Evolutionary conservation across 2,797 vertebrate genomes (phyloP), one percentile per base, ranked within the genome.

Genomic region (Enteromius thamalakanensis): DNA sequence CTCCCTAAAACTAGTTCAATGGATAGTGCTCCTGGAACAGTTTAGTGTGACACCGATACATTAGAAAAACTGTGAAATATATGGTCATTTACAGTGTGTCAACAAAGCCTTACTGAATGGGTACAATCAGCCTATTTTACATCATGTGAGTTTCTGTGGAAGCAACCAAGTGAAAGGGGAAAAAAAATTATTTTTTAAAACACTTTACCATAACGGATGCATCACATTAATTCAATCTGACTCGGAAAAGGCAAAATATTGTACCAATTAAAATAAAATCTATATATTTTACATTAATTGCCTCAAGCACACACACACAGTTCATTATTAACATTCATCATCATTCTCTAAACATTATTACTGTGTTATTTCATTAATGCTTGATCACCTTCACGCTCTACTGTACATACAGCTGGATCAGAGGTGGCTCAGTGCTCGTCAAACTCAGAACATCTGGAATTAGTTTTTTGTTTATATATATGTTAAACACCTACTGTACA

Each of bases 261-360:
- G 58, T 75, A 72, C 75, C 75, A 79, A 53, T 79, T 71, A 69
- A 72, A 84, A 67, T 76, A 49, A 85, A 86, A 80, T 85, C 76
- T 88, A 88, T 81, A 88, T 89, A 80, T 87, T 0, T 40, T 29
- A 81, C 29, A 89, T 69, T 14, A 80, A 81, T 78, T 86, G 32
- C 2, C 78, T 62, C 19, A 84, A 55, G 74, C 40, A 58, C 83
- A 53, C 65, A 85, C 64, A 74, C 34, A 79, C n/a, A 37, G n/a
- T 40, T 65, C 84, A 77, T 78, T 76, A 80, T 76, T 29, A 40
- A 71, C 64, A 32, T 42, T 81, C 55, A 47, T 69, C 32, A 81
- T 45, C 40, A 83, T 62, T 76, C 79, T 51, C 72, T 70, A 58
- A 45, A 68, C 49, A 69, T 68, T 42, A 67, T 76, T 69, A 76